These are phyloP conservation scores for Acipenser oxyrinchus DNA, from an alignment of 2,797 vertebrate genomes.

Conservation along the genomic window DNA sequence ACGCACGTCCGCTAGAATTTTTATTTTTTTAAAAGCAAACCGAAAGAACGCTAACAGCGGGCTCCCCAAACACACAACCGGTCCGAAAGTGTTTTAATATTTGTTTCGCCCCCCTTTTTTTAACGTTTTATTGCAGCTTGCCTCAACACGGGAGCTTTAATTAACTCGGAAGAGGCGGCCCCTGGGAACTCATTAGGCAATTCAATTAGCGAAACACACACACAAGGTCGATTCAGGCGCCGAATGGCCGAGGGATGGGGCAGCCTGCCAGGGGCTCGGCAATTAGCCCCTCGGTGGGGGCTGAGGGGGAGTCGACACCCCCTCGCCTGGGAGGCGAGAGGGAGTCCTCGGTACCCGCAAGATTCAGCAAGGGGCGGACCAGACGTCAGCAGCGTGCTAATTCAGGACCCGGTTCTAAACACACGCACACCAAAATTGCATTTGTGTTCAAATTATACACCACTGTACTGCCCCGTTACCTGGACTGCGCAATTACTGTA, in stretches of 20 bases:
- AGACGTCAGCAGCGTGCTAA: too few relatives aligned
- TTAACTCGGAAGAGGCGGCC: constrained; percentile 69
- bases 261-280: constrained; percentile 51
- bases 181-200: constrained; percentile 82
- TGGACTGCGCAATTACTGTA: too few relatives aligned
- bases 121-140: constrained; percentile 64
- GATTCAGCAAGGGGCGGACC: too few relatives aligned
- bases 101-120: constrained; percentile 17
- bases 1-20: neutral
- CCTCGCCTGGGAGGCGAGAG: too few relatives aligned
- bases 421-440: too few relatives aligned
- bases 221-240: constrained; percentile 63
- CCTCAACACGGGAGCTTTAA: constrained; percentile 56
- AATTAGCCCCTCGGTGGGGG: constrained; percentile 38
- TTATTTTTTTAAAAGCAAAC: neutral
- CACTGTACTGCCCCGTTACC: too few relatives aligned
- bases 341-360: too few relatives aligned
- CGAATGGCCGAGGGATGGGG: constrained; percentile 54
- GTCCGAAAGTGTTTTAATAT: neutral
- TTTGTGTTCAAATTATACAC: too few relatives aligned
- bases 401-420: too few relatives aligned
- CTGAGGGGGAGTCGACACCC: constrained; percentile 19
- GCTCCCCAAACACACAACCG: neutral
- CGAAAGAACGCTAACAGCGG: neutral
- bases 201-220: constrained; percentile 72